A percentile compares a stretch with the other conserved stretches of the same genome.
These are phyloP conservation scores for Cepaea nemoralis DNA, from an alignment of 1,140 invertebrate species.

Conservation along the genomic window DNA sequence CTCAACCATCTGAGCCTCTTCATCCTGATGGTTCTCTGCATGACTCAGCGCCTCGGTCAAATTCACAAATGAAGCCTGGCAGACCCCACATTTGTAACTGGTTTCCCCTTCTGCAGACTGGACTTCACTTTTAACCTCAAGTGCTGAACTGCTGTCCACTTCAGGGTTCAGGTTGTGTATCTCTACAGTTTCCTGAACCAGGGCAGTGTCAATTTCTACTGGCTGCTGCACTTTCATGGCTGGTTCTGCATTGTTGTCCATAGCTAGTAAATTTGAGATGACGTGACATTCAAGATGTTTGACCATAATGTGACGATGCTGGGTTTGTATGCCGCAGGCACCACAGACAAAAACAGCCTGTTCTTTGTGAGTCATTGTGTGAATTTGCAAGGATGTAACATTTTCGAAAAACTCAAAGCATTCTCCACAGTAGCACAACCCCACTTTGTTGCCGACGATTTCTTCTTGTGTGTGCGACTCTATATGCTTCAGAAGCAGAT, in stretches of 20 bases:
- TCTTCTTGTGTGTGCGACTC: slow-evolving; percentile 30
- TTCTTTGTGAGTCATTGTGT: slow-evolving; percentile 34
- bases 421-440: slow-evolving; percentile 40
- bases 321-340: slow-evolving; percentile 36
- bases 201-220: slow-evolving; percentile 6
- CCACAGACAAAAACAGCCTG: slow-evolving; percentile 39
- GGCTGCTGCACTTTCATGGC: slow-evolving; percentile 2
- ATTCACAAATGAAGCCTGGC: slow-evolving; percentile 33
- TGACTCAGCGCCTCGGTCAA: slow-evolving; percentile 26
- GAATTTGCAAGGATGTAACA: slow-evolving; percentile 33
- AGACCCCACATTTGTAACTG: slow-evolving; percentile 37
- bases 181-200: slow-evolving; percentile 12
- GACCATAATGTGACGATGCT: slow-evolving; percentile 38
- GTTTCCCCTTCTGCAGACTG: not conserved
- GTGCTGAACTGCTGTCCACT: not conserved
- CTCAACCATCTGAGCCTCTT: slow-evolving; percentile 20
- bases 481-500: slow-evolving; percentile 34
- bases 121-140: slow-evolving; percentile 11
- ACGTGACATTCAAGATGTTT: slow-evolving; percentile 40
- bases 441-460: slow-evolving; percentile 33
- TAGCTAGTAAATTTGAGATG: slow-evolving; percentile 35
- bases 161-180: not conserved
- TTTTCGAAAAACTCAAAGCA: slow-evolving; percentile 40
- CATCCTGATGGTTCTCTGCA: slow-evolving; percentile 40
- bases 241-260: not conserved